Percentiles rank a stretch among this genome's conserved stretches.
Evolutionary conservation across 2,113 vertebrate species (phyloP).

Genomic region (Sardina pilchardus): DNA sequence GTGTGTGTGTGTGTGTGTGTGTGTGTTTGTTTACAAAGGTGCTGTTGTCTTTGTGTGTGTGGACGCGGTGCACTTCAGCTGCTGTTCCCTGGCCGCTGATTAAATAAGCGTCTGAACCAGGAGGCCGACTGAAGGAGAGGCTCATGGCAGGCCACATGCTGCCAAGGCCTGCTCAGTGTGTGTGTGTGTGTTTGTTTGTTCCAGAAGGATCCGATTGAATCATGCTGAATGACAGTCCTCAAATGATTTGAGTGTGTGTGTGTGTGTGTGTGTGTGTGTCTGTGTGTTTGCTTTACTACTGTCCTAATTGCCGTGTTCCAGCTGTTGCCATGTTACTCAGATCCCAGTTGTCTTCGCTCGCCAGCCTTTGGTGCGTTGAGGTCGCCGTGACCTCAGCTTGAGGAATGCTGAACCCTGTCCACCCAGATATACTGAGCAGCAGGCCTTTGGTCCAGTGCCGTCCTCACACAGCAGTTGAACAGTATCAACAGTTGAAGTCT

Average conservation of each 20-base stretch:
- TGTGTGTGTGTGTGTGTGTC: not conserved
- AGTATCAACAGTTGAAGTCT: not conserved
- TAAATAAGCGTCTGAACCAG: not conserved
- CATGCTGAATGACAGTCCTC: not conserved
- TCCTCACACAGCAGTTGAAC: too few relatives aligned
- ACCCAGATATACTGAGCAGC: not conserved
- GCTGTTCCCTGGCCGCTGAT: not conserved
- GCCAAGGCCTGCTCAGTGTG: not conserved
- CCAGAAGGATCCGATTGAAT: constrained; percentile 56
- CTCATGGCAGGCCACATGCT: constrained; percentile 2
- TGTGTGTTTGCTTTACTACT: not conserved
- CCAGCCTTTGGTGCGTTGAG: not conserved
- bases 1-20: not conserved
- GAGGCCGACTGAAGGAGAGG: constrained; percentile 37
- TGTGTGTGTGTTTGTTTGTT: constrained; percentile 50
- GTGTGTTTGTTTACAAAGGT: not conserved
- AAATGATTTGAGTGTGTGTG: constrained; percentile 34
- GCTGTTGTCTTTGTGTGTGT: not conserved
- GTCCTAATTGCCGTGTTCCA: not conserved
- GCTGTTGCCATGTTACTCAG: not conserved
- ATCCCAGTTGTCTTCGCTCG: not conserved
- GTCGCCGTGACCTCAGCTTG: not conserved
- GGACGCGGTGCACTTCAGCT: not conserved
- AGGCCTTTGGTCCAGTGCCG: not conserved
- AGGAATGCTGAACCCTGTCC: not conserved